These are phyloP conservation scores for Reinhardtius hippoglossoides DNA, from an alignment of 2,113 vertebrate genomes.

Conservation along the genomic window DNA sequence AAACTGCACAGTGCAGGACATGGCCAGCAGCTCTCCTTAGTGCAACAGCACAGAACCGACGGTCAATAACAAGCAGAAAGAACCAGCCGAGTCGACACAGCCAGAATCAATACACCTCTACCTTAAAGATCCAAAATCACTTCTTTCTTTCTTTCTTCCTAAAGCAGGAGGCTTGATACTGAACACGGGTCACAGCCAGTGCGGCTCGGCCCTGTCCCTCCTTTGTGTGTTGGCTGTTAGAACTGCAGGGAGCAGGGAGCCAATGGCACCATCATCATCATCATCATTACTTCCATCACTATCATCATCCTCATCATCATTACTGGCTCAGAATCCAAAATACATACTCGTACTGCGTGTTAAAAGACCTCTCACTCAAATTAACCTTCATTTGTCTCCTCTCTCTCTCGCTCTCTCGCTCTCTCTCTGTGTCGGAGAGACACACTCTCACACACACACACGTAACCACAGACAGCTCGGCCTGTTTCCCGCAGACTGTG, in stretches of 20 bases:
- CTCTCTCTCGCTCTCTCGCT: slow-evolving; percentile 4
- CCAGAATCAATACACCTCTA: slow-evolving; percentile 60
- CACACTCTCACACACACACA: slow-evolving; percentile 7
- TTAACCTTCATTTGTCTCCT: slow-evolving; percentile 32
- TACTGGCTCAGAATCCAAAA: slow-evolving; percentile 4
- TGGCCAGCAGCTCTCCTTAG: slow-evolving; percentile 27
- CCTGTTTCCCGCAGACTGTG: slow-evolving; percentile 43
- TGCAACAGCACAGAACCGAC: slow-evolving; percentile 29
- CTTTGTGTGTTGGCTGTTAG: background rate
- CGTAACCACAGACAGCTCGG: slow-evolving; percentile 46
- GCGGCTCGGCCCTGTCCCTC: background rate
- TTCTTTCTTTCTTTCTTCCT: slow-evolving; percentile 20
- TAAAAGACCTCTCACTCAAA: slow-evolving; percentile 26
- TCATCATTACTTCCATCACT: background rate
- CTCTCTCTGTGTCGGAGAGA: background rate
- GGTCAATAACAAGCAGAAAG: slow-evolving; percentile 67
- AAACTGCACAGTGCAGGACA: background rate
- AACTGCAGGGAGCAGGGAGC: slow-evolving; percentile 8
- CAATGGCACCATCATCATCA: background rate
- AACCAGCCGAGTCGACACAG: slow-evolving; percentile 37
- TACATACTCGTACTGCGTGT: background rate
- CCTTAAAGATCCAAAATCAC: slow-evolving; percentile 60
- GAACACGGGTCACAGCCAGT: slow-evolving; percentile 6
- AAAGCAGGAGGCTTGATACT: slow-evolving; percentile 17
- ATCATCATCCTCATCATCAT: slow-evolving; percentile 9